A percentile compares a stretch with the other conserved stretches of the same genome.
These are phyloP conservation scores for Trichonephila clavata DNA, from an alignment of 1,140 invertebrate species.

Conservation along the genomic window DNA sequence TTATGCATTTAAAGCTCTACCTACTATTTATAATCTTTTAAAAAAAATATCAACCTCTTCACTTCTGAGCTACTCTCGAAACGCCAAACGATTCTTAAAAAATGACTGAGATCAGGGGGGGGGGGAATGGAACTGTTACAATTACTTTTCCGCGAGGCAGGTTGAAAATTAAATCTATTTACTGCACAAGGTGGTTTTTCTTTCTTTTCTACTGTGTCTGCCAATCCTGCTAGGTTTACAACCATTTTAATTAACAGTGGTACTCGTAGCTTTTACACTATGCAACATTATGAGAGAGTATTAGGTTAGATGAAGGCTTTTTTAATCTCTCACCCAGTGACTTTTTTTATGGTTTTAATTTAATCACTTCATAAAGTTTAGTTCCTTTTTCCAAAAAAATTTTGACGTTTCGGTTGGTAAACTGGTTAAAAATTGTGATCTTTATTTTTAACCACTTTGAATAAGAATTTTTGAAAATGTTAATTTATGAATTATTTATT, in stretches of 20 bases:
- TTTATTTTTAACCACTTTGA: no score
- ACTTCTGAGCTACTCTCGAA: conserved; percentile 10
- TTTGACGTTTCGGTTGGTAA: not conserved
- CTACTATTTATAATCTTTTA: not conserved
- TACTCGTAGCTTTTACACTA: not conserved
- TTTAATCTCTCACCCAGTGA: not conserved
- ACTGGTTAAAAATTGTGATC: no score
- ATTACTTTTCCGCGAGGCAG: not conserved
- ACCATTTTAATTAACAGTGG: conserved; percentile 25
- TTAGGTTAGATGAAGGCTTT: not conserved
- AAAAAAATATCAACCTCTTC: not conserved
- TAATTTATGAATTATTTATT: no score
- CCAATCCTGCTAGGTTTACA: conserved; percentile 1
- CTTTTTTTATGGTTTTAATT: conserved; percentile 24
- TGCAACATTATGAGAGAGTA: not conserved
- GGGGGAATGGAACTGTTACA: not conserved
- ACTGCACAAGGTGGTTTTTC: not conserved
- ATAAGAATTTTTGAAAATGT: no score
- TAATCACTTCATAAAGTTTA: not conserved
- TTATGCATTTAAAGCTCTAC: conserved; percentile 5
- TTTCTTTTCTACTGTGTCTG: not conserved
- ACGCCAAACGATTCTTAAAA: conserved; percentile 3
- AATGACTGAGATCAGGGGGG: not conserved
- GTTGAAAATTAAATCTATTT: conserved; percentile 43
- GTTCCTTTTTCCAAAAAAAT: not conserved